Evolutionary conservation across 2,888 invertebrate genomes (phyloP).

Genomic region (Limnephilus lunatus): DNA sequence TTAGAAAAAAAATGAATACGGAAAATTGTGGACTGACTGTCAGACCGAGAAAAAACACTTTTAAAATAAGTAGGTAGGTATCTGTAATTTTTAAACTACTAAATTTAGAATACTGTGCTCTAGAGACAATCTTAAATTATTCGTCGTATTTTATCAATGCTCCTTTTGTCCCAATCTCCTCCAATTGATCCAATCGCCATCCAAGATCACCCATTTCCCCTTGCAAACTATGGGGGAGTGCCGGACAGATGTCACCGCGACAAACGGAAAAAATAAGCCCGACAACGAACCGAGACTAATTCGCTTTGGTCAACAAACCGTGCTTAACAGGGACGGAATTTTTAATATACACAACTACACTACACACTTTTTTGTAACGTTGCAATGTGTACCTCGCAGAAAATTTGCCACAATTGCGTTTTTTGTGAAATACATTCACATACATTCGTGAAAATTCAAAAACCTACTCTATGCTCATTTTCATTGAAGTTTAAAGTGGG

Average conservation of each 20-base stretch:
- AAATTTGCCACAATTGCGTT: background rate
- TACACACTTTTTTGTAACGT: background rate
- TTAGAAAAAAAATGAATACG: no score
- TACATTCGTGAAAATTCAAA: no score
- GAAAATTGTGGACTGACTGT: background rate
- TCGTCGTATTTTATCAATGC: background rate
- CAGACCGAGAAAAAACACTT: no score
- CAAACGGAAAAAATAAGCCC: conserved; percentile 45
- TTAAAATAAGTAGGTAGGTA: no score
- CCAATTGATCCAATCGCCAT: conserved; percentile 16
- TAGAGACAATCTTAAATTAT: background rate
- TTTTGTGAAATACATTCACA: no score
- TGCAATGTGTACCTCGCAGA: background rate
- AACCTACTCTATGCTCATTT: no score
- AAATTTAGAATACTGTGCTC: background rate
- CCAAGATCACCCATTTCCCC: conserved; percentile 3
- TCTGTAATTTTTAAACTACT: no score
- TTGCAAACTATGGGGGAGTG: conserved; percentile 32
- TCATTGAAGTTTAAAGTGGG: background rate
- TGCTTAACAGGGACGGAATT: conserved; percentile 43
- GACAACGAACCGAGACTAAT: conserved; percentile 50
- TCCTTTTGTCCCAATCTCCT: conserved; percentile 36
- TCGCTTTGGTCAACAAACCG: conserved; percentile 62
- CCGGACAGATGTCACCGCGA: conserved; percentile 53
- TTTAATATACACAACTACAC: background rate